Conservation (phyloP, 2,113 vertebrate genomes). For the Pitta sordida region DNA sequence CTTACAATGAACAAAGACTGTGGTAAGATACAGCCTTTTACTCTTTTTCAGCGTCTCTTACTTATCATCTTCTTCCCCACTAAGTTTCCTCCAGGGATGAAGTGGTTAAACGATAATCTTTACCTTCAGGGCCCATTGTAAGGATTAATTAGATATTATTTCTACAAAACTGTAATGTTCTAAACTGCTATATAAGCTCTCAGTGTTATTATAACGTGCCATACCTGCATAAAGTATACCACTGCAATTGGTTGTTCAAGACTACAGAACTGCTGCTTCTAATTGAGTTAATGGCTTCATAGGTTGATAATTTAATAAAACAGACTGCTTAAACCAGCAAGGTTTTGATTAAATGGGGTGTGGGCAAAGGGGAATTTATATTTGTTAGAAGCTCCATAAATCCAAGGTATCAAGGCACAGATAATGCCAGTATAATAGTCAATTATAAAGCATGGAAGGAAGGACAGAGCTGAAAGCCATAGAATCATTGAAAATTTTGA, state of each 20-base stretch:
- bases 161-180: background rate
- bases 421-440: background rate
- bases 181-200: conserved; percentile 42
- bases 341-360: conserved; percentile 66
- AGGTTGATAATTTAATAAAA: conserved; percentile 69
- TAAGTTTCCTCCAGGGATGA: background rate
- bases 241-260: conserved; percentile 31
- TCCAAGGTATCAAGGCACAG: background rate
- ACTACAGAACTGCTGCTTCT: conserved; percentile 50
- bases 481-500: background rate
- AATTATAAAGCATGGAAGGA: background rate
- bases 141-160: conserved; percentile 38
- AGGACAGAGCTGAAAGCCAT: background rate
- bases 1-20: background rate
- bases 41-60: background rate
- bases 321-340: conserved; percentile 65
- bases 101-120: conserved; percentile 12
- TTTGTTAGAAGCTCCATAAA: conserved; percentile 32
- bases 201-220: conserved; percentile 12
- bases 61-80: background rate
- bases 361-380: conserved; percentile 47
- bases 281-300: conserved; percentile 67
- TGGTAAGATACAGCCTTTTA: background rate
- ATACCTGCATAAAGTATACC: conserved; percentile 1
- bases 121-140: background rate